A percentile compares a stretch with the other conserved stretches of the same genome.
Evolutionary conservation across 2,113 vertebrate species (phyloP).

Genomic region (Caloenas nicobarica): DNA sequence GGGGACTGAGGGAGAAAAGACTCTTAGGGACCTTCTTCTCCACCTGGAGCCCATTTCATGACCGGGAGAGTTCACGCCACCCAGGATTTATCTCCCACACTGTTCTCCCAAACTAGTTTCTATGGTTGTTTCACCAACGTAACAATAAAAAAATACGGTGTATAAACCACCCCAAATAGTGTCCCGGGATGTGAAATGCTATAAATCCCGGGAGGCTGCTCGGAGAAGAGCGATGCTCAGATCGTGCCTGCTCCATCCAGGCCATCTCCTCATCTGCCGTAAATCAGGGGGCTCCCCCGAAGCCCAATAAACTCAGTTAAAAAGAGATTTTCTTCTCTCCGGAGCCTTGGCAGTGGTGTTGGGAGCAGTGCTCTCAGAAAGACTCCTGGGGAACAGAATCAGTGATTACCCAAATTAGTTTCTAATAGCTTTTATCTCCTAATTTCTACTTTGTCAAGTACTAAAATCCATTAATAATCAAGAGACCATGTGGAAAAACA

Average conservation of each 20-base stretch:
- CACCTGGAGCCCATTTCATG: background rate
- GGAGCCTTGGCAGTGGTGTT: background rate
- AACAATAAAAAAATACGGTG: background rate
- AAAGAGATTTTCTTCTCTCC: background rate
- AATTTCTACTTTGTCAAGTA: constrained; percentile 64
- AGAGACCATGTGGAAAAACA: constrained; percentile 51
- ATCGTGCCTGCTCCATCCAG: background rate
- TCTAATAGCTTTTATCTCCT: constrained; percentile 69
- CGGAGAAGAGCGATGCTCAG: background rate
- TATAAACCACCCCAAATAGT: background rate
- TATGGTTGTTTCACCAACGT: background rate
- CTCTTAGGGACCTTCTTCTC: background rate
- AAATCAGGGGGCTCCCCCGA: background rate
- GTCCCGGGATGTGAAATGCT: background rate
- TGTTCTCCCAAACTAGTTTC: constrained; percentile 20
- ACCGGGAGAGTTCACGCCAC: background rate
- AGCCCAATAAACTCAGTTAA: background rate
- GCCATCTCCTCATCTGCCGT: background rate
- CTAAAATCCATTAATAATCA: constrained; percentile 71
- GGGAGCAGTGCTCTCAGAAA: background rate
- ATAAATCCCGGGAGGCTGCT: constrained; percentile 12
- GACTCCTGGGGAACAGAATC: constrained; percentile 36
- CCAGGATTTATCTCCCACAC: background rate
- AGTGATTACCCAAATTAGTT: constrained; percentile 66
- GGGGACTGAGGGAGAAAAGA: background rate